Evolutionary conservation across 2,888 invertebrate species (phyloP).

Genomic region (Deladenus siricidicola): DNA sequence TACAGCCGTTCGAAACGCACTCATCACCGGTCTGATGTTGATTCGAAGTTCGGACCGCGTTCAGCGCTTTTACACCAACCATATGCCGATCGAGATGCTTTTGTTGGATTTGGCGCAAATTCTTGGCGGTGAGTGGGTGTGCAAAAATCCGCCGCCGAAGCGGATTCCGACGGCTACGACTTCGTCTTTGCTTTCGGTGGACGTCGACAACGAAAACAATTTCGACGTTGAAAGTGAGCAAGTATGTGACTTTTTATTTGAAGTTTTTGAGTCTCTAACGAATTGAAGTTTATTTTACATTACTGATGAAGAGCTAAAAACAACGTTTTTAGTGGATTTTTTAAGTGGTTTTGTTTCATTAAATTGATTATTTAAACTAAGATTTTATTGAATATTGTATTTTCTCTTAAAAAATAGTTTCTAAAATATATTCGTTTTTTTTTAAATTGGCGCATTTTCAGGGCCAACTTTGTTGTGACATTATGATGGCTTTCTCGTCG

Average conservation of each 20-base stretch:
- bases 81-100: conserved; percentile 15
- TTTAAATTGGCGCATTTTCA: conserved; percentile 12
- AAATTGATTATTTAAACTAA: too few species aligned
- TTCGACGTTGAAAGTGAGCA: not conserved
- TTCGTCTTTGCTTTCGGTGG: not conserved
- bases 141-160: not conserved
- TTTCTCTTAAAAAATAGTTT: too few species aligned
- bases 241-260: conserved; percentile 1
- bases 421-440: too few species aligned
- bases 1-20: not conserved
- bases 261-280: too few species aligned
- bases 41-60: conserved; percentile 11
- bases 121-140: not conserved
- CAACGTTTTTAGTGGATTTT: not conserved
- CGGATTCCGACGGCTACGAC: too few species aligned
- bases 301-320: too few species aligned
- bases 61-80: conserved; percentile 14
- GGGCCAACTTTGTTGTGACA: conserved; percentile 33
- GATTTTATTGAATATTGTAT: too few species aligned
- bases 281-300: too few species aligned
- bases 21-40: conserved; percentile 9
- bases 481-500: conserved; percentile 35
- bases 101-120: conserved; percentile 2
- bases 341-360: too few species aligned
- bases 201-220: not conserved